Evolutionary conservation across 2,113 vertebrate species (phyloP).

Genomic region (Chauna torquata): DNA sequence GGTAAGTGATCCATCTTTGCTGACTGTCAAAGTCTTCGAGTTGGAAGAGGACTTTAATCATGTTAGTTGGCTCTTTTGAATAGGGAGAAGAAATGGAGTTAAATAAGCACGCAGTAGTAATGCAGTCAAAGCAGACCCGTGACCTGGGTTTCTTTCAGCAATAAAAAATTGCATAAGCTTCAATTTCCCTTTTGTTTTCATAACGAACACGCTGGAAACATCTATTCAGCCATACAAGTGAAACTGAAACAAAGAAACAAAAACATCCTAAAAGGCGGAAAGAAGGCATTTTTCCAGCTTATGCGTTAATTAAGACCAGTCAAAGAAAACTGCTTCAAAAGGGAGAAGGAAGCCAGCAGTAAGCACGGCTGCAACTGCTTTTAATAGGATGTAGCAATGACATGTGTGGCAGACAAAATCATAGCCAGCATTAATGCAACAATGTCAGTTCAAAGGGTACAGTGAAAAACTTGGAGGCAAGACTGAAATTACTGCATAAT

Average conservation of each 20-base stretch:
- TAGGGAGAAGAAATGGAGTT: constrained; percentile 11
- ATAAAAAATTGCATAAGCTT: constrained; percentile 20
- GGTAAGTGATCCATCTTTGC: constrained; percentile 55
- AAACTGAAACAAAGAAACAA: constrained; percentile 60
- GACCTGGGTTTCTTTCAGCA: constrained; percentile 24
- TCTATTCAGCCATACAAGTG: constrained; percentile 29
- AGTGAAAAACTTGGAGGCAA: constrained; percentile 1
- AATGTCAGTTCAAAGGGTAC: constrained; percentile 2
- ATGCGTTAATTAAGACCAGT: constrained; percentile 65
- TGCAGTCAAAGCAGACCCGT: background rate
- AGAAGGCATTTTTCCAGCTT: constrained; percentile 55
- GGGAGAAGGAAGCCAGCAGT: constrained; percentile 38
- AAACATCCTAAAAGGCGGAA: constrained; percentile 45
- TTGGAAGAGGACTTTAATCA: constrained; percentile 35
- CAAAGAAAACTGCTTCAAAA: constrained; percentile 65
- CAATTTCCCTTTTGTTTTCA: constrained; percentile 59
- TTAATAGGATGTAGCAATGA: constrained; percentile 27
- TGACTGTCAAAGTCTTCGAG: constrained; percentile 52
- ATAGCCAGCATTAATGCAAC: background rate
- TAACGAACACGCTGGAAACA: constrained; percentile 18
- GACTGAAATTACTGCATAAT: constrained; percentile 11
- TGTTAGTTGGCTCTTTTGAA: constrained; percentile 18
- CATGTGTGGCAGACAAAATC: constrained; percentile 15
- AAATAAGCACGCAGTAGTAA: constrained; percentile 1
- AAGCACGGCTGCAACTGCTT: constrained; percentile 33